A percentile compares a stretch with the other conserved stretches of the same genome.
These are phyloP conservation scores for Chaetura pelagica DNA, from an alignment of 2,113 vertebrate genomes.

Conservation along the genomic window DNA sequence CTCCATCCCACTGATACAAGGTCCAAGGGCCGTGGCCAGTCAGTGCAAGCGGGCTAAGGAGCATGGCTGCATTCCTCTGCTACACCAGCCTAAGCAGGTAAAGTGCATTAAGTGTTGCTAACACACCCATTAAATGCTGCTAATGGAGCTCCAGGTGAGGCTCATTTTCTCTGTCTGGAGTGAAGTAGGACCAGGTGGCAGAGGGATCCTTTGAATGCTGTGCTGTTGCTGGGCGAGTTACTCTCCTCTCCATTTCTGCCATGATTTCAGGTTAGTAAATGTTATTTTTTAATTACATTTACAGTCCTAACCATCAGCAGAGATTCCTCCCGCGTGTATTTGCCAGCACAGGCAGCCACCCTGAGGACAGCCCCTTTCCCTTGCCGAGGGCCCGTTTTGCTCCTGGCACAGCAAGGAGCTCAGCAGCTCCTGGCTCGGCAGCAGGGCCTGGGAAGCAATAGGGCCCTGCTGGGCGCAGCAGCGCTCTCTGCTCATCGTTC, in stretches of 20 bases:
- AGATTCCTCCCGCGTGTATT: not conserved
- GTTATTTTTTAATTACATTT: not conserved
- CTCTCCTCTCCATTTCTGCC: not conserved
- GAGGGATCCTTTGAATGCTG: not conserved
- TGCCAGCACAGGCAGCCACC: fast-evolving
- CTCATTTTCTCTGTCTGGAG: not conserved
- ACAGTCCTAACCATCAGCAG: not conserved
- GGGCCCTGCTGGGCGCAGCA: not conserved
- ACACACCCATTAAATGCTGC: not conserved
- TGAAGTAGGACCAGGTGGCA: not conserved
- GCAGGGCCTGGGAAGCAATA: not conserved
- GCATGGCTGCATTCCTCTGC: not conserved
- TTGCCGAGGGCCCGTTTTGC: fast-evolving
- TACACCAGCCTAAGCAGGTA: not conserved
- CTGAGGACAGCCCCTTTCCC: not conserved
- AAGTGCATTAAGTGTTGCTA: not conserved
- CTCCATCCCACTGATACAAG: not conserved
- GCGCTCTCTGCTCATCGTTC: fast-evolving
- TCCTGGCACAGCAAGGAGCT: fast-evolving
- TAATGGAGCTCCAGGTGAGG: not conserved
- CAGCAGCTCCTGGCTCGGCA: not conserved
- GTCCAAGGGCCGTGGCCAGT: too few relatives aligned
- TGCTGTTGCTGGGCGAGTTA: not conserved
- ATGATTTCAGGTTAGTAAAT: not conserved
- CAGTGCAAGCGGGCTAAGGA: not conserved